Evolutionary conservation across 2,113 vertebrate genomes (phyloP).

Genomic region (Lepus americanus): DNA sequence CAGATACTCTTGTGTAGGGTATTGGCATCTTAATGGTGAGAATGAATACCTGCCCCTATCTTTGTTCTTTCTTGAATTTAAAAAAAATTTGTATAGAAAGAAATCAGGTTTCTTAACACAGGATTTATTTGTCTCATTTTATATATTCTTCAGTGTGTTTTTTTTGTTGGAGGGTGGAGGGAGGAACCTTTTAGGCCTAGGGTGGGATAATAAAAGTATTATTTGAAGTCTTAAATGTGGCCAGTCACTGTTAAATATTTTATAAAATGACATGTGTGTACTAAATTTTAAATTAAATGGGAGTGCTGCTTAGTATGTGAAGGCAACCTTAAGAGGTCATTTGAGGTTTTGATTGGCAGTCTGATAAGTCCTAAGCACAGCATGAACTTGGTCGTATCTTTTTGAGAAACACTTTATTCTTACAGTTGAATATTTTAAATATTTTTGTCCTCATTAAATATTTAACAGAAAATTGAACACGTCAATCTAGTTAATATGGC

Average conservation of each 20-base stretch:
- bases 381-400: neutral
- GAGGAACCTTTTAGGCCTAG: neutral
- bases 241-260: neutral
- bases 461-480: conserved; percentile 3
- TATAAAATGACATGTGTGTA: neutral
- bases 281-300: neutral
- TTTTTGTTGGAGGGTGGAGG: neutral
- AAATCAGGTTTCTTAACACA: conserved; percentile 15
- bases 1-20: too few relatives aligned
- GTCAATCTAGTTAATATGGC: neutral
- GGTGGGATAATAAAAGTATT: neutral
- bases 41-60: too few relatives aligned
- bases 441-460: neutral
- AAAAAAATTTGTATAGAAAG: neutral
- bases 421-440: neutral
- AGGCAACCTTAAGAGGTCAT: neutral
- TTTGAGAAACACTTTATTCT: conserved; percentile 18
- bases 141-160: neutral
- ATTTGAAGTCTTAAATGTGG: neutral
- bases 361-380: neutral
- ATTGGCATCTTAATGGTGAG: too few relatives aligned
- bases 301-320: neutral
- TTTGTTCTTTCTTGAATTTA: too few relatives aligned
- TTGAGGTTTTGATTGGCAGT: neutral
- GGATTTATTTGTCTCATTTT: neutral